Base-by-base conservation (phyloP, 2,113 vertebrate genomes). In the Aphyosemion australe region DNA sequence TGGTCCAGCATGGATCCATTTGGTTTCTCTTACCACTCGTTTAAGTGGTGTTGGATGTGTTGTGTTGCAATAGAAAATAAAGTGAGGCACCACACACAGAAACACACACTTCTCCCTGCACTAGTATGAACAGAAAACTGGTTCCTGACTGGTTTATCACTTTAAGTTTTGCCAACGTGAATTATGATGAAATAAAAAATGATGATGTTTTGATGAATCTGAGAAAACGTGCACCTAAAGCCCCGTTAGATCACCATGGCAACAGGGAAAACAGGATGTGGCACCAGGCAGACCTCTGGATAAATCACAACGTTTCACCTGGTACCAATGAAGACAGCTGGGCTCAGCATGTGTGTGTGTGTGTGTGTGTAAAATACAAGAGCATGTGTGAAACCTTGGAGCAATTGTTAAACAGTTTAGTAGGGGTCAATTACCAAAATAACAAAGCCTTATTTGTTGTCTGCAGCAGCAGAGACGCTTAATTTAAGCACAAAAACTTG, bases 271-370 rank as follows among this genome's bases (percentile, higher is more conserved):
- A 69, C 65, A 78, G 69, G 70, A 83, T 19, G 68, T 81, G 62
- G 78, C 76, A 74, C 69, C 69, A 76, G 39, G 2, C 16, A 57
- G 14, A 45, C 48, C 50, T 42, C 9, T 11, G 72, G 63, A 61
- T 21, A 67, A 74, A 79, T 65, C 10, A 53, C 48, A 26, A 26
- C 54, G 32, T 51, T 54, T 81, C 69, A 80, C 70, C 61, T 82
- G 75, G 55, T 64, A 15, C 41, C 68, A 55, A 82, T 72, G 32
- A n/a, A 75, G 12, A 58, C 86, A 85, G 67, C 86, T 85, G 79
- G 74, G 67, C 53, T 41, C 75, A 71, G 60, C 59, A 53, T 83
- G 65, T 80, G 52, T 51, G 14, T 62, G 43, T 61, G 51, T 67
- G 37, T 34, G 43, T 61, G 58, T 72, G 18, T 19, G 45, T 41